These are phyloP conservation scores for Laticauda laticaudata DNA, from an alignment of 2,113 vertebrate genomes.

Conservation along the genomic window DNA sequence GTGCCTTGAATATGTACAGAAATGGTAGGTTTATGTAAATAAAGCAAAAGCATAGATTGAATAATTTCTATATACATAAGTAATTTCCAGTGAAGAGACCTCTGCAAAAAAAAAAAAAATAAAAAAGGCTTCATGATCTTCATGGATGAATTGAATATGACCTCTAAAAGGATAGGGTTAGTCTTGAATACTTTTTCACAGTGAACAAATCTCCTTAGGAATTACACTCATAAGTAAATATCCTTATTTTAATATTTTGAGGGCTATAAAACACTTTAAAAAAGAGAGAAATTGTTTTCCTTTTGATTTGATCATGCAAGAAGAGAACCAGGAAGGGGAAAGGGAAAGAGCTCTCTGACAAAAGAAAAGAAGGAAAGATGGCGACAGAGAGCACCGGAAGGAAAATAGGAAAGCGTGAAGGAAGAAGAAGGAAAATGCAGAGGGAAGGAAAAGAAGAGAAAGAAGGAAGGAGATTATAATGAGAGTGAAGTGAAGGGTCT, in stretches of 20 bases:
- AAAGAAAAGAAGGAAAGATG: no score
- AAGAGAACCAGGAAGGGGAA: no score
- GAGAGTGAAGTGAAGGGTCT: no score
- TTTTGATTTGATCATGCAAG: no score
- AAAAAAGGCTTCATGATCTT: neutral
- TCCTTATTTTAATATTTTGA: neutral
- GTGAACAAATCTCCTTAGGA: neutral
- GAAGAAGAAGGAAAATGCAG: no score
- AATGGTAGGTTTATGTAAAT: neutral
- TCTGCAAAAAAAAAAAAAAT: neutral
- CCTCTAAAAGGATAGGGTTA: neutral
- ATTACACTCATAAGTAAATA: neutral
- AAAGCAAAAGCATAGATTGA: neutral
- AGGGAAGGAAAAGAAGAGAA: no score
- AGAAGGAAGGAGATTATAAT: no score
- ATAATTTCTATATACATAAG: neutral
- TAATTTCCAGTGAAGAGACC: neutral
- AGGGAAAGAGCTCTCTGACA: no score
- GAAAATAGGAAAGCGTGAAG: no score
- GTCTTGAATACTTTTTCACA: neutral
- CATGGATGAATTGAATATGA: neutral
- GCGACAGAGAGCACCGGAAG: no score
- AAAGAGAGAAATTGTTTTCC: no score
- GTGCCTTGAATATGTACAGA: neutral
- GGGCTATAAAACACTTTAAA: no score